Base-by-base conservation (phyloP, 1,140 invertebrate genomes). In the Drosophila grimshawi region DNA sequence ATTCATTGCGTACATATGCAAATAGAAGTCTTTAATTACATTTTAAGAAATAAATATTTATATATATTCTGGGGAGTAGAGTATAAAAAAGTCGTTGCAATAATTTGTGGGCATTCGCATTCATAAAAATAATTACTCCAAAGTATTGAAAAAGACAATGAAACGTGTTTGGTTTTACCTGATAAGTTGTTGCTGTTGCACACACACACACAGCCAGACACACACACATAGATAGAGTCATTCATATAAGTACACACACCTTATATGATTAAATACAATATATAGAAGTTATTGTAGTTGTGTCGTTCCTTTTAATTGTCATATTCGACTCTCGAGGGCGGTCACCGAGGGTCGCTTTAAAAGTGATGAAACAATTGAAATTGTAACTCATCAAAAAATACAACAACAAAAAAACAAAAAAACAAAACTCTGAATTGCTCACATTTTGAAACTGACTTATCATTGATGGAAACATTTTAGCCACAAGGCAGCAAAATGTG, bases 231-330 rank as follows among this genome's bases (percentile, higher is more conserved):
- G 43, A 56, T 51, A 62, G 32, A 52, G 27, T 29, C 51, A 51
- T 55, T 61, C 59, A 62, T 74, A 77, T 74, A 69, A 68, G 61
- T 66, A 66, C 76, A 76, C 78, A 86, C 82, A 86, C 81, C 81
- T 86, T 86, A 88, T 86, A 79, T 79, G 82, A 79, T 82, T 81
- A 68, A 86, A 78, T 65, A 65, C 70, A 75, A 78, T 78, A 86
- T 80, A 69, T 81, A 74, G 68, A 67, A 81, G 59, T 86, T 86
- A 64, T 77, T 78, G 67, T 79, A 65, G 32, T 80, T 69, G 33
- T 76, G 65, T 80, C 71, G 32, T 55, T 80, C 67, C 76, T 64
- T 76, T 76, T 70, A 71, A 80, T 76, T 64, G 72, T 63, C 66
- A 70, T 35, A 67, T 60, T 75, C 74, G 75, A 76, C 71, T 69